Evolutionary conservation across 1,140 invertebrate species (phyloP), one percentile per base, ranked within the genome.

Genomic region (Hyles vespertilio): DNA sequence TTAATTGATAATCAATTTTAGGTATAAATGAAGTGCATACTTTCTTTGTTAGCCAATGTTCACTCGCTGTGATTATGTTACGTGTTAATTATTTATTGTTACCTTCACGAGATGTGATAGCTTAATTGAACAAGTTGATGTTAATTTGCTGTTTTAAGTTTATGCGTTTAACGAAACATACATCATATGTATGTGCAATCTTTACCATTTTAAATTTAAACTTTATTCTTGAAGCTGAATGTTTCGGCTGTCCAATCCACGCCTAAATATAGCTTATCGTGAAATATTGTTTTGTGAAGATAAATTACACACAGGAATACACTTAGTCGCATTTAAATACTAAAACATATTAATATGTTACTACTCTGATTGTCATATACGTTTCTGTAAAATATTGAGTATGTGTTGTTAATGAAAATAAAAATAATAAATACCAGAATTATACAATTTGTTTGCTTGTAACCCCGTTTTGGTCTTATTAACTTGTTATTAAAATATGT

Each of bases 361-460:
- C 77, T 85, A 87, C 69, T 86, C 84, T 89, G 84, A 89, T 87
- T 89, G 84, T 89, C 86, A 88, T 85, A 88, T 90, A 89, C 83
- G 86, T 90, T 90, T 89, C 88, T 90, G 89, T 90, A 90, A 90
- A 87, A 89, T 87, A 89, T 89, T 84, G 85, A 88, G 84, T 90
- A 90, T 90, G 89, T 90, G 89, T 90, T 90, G 89, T 90, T 90
- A 87, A 89, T 86, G 81, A 89, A 86, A 89, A 87, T 89, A 88
- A 89, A 90, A 89, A 81, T 89, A 89, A 89, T 90, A 89, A 89
- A 90, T 89, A 84, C 70, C 70, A 72, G 80, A 61, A 82, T 76
- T 77, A 73, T 70, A 49, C 46, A 5, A 58, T 53, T 55, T 48
- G 66, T 64, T 63, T 68, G 70, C 22, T 22, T 22, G 22, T 22